These are phyloP conservation scores for Chironomus tepperi DNA, from an alignment of 1,140 invertebrate genomes.

Conservation along the genomic window DNA sequence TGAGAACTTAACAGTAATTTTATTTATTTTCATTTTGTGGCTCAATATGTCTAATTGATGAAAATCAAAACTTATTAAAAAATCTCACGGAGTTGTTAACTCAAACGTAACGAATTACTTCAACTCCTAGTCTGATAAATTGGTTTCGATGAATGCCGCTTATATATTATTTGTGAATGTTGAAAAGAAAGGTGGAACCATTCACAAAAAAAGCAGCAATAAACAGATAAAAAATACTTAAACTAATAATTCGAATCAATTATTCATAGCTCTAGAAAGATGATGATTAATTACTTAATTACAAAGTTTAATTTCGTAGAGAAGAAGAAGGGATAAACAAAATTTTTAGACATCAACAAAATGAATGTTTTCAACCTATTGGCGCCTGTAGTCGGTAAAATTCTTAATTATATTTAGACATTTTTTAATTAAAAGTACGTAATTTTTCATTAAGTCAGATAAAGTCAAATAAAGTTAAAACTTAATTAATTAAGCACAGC, in stretches of 20 bases:
- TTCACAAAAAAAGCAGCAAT: not conserved
- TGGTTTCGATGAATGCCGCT: not conserved
- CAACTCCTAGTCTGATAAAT: not conserved
- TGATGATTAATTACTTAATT: slow-evolving; percentile 15
- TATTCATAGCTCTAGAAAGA: not conserved
- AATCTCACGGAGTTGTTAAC: not conserved
- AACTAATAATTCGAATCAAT: not conserved
- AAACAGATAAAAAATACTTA: not conserved
- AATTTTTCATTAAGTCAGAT: not conserved
- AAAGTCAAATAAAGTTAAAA: slow-evolving; percentile 8
- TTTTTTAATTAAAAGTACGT: slow-evolving; percentile 12
- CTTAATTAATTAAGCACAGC: not conserved
- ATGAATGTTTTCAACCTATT: not conserved
- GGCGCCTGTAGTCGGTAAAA: not conserved
- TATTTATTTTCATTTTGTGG: too few relatives aligned
- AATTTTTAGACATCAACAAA: too few relatives aligned
- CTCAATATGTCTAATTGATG: not conserved
- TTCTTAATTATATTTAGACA: slow-evolving; percentile 3
- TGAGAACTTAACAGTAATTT: too few relatives aligned
- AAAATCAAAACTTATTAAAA: not conserved
- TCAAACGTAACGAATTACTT: not conserved
- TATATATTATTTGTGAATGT: too few relatives aligned
- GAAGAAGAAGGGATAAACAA: not conserved
- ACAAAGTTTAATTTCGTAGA: not conserved
- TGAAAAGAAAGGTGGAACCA: too few relatives aligned